Percentiles rank a stretch among this genome's conserved stretches.
Evolutionary conservation across 2,888 invertebrate genomes (phyloP).

Genomic region (Cryptocephalus moraei): DNA sequence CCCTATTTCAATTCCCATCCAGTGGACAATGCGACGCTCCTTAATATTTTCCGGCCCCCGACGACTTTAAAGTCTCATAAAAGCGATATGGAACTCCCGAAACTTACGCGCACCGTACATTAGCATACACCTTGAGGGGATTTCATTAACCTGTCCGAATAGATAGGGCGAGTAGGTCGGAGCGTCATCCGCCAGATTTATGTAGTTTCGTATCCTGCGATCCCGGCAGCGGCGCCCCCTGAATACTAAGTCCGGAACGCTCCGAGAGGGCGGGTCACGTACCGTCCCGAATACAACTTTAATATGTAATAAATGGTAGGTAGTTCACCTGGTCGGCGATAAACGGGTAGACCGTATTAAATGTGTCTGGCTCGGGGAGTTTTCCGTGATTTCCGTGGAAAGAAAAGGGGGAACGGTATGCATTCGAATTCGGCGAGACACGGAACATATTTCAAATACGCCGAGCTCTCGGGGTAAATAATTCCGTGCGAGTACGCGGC

Average conservation of each 20-base stretch:
- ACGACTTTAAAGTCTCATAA: not conserved
- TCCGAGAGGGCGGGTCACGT: slow-evolving; percentile 17
- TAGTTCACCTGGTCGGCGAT: slow-evolving; percentile 14
- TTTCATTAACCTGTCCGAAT: no score
- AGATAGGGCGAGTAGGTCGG: no score
- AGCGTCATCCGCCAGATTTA: slow-evolving; percentile 3
- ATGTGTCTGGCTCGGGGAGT: slow-evolving; percentile 2
- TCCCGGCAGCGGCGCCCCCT: slow-evolving; percentile 9
- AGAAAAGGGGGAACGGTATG: not conserved
- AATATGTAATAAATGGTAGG: slow-evolving; percentile 18
- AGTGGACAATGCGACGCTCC: no score
- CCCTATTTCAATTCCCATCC: no score
- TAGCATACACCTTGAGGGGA: no score
- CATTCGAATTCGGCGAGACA: not conserved
- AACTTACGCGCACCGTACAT: not conserved
- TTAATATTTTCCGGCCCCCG: no score
- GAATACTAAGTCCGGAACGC: no score
- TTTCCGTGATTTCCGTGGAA: not conserved
- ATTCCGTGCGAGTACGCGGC: not conserved
- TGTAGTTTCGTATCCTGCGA: slow-evolving; percentile 6
- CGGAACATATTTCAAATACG: not conserved
- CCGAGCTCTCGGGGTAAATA: not conserved
- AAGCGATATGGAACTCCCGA: not conserved
- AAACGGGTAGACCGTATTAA: slow-evolving; percentile 10
- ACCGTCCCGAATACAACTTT: slow-evolving; percentile 14